Base-by-base conservation (phyloP, 2,797 vertebrate species). In the Darevskia nairensis region DNA sequence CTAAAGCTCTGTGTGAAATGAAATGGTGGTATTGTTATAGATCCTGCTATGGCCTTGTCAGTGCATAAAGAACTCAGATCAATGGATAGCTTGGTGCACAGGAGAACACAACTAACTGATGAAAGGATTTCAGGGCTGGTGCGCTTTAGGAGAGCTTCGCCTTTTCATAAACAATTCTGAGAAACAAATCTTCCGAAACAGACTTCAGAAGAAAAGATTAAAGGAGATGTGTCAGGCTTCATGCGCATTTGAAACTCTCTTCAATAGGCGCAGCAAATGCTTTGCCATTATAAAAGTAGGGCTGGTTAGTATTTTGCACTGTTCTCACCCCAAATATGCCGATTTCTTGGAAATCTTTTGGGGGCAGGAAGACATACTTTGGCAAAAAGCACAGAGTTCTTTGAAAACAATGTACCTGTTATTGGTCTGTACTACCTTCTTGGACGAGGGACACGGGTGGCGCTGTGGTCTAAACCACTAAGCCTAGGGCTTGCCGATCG, bases 121-220 rank as follows among this genome's bases (percentile, higher is more conserved):
- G 75, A 86, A 86, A 86, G 69, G 59, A 86, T 78, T 78, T 61
- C 61, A 50, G 75, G 41, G 75, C 29, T 39, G 77, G 39, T 32
- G 41, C 17, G 59, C 84, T 78, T 46, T 46, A 66, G 39, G 84
- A 66, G 44, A 59, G 75, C 29, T 68, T 44, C 50, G 61, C 21
- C 8, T 25, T 68, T 32, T 86, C 84, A 86, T 78, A 32, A 86
- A 32, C 74, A 50, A 4, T 46, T 35, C 32, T 68, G 7, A 29
- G 75, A 77, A 68, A 78, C 29, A 77, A 68, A 78, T 61, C 27
- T 86, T 78, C 68, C 84, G 78, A 86, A 86, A 46, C 61, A 46
- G 27, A 86, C 61, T 85, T 85, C 75, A 61, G 19, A 85, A 44
- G 84, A 64, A n/a, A 85, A 76, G 35, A 86, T 86, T 59, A 86